phyloP scores from a whole-genome alignment of 37 sponge, comb jelly and placozoan genomes.

The Chondrosia reniformis region DNA sequence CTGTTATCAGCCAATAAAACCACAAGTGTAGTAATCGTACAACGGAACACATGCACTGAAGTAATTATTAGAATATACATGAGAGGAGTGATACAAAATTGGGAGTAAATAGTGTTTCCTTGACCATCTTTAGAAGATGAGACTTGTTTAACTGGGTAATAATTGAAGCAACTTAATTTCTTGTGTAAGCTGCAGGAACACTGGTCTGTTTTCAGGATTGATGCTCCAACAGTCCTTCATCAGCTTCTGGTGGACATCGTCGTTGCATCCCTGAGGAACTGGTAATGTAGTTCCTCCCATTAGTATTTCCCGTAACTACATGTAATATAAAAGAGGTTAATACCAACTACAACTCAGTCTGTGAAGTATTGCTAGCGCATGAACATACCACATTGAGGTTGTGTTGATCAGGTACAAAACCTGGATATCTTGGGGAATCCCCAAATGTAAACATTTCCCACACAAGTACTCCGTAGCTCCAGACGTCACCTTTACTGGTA shows the following conservation, averaged over 20 bases:
- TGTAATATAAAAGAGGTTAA: background rate
- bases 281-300: conserved; percentile 14
- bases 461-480: conserved; percentile 61
- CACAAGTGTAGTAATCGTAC: no score
- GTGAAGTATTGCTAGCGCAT: background rate
- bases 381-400: no score
- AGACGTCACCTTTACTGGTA: conserved; percentile 50
- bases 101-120: no score
- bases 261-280: background rate
- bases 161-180: no score
- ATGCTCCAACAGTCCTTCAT: conserved; percentile 45
- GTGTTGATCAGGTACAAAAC: no score
- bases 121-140: no score
- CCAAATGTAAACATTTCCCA: conserved; percentile 69
- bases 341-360: background rate
- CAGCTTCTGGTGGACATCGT: conserved; percentile 23
- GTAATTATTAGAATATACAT: no score
- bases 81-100: no score
- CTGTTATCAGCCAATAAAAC: no score
- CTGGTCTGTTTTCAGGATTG: conserved; percentile 34
- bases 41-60: no score
- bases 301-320: background rate
- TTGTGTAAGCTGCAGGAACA: conserved; percentile 2
- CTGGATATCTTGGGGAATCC: background rate
- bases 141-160: no score